A percentile compares a stretch with the other conserved stretches of the same genome.
These are phyloP conservation scores for Hemicentrotus pulcherrimus DNA, from an alignment of 35 echinoderm and acorn worm species.

Conservation along the genomic window DNA sequence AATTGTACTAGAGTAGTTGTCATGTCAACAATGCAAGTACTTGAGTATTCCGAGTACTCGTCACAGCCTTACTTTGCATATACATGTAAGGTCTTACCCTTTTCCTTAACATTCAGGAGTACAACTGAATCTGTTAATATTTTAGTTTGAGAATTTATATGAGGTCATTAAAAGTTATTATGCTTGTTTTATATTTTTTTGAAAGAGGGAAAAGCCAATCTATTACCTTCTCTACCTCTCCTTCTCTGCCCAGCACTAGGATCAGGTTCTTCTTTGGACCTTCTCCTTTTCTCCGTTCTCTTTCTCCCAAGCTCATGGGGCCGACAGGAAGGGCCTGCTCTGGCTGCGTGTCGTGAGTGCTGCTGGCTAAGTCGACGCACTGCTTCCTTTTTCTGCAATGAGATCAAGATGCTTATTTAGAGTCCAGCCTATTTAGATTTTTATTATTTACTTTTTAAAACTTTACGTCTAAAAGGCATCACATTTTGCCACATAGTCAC, in stretches of 20 bases:
- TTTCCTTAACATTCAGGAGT: neutral
- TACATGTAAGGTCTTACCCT: neutral
- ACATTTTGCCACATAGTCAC: too few relatives aligned
- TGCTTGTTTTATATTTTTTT: neutral
- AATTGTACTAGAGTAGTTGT: too few relatives aligned
- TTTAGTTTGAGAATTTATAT: neutral
- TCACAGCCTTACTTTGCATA: too few relatives aligned
- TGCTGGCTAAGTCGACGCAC: slow-evolving; percentile 37
- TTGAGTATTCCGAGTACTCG: too few relatives aligned
- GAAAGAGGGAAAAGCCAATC: neutral
- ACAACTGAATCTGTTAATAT: neutral
- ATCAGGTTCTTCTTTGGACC: neutral
- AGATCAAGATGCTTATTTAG: too few relatives aligned
- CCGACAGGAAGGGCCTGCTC: neutral
- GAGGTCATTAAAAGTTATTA: neutral
- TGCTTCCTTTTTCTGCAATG: slow-evolving; percentile 7
- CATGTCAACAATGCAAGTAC: too few relatives aligned
- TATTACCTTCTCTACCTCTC: neutral
- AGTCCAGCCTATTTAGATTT: too few relatives aligned
- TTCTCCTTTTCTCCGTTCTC: neutral
- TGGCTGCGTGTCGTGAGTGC: neutral
- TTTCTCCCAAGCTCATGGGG: neutral
- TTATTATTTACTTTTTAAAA: too few relatives aligned
- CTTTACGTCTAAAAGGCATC: too few relatives aligned
- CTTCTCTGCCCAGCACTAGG: neutral